Percentiles rank a stretch among this genome's conserved stretches.
phyloP scores from a whole-genome alignment of 1,140 invertebrate species.

The Sinella curviseta region DNA sequence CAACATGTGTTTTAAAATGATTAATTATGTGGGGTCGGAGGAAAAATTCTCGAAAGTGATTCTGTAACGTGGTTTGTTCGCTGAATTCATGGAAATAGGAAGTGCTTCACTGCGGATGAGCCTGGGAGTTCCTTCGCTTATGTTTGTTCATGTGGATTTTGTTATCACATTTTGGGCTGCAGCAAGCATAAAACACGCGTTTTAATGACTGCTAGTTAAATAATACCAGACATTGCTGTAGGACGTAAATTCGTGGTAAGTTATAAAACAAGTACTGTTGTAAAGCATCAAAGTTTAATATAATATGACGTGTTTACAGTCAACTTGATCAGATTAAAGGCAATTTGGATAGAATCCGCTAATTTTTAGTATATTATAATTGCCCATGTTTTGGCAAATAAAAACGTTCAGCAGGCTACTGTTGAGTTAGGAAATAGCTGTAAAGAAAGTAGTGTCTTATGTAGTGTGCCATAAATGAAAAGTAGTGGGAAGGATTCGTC shows the following conservation, averaged over 20 bases:
- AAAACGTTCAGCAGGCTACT: background rate
- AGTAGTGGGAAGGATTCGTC: too few relatives aligned
- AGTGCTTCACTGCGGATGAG: background rate
- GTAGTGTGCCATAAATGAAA: too few relatives aligned
- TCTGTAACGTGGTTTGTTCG: background rate
- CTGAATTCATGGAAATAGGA: background rate
- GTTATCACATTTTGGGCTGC: too few relatives aligned
- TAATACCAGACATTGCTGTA: too few relatives aligned
- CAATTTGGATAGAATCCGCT: background rate
- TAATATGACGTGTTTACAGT: background rate
- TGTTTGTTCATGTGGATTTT: too few relatives aligned
- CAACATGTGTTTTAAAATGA: background rate
- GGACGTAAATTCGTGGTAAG: background rate
- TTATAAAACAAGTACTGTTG: background rate
- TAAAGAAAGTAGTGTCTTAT: background rate
- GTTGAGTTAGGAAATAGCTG: background rate
- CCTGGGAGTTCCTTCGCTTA: background rate
- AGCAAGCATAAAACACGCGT: too few relatives aligned
- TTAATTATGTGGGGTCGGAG: background rate
- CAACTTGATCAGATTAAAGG: background rate
- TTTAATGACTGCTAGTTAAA: too few relatives aligned
- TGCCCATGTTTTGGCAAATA: background rate
- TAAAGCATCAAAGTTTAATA: background rate
- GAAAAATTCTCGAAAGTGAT: background rate
- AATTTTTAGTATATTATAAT: background rate